phyloP scores from a whole-genome alignment of 1,140 invertebrate species.

The Lepidurus apus region DNA sequence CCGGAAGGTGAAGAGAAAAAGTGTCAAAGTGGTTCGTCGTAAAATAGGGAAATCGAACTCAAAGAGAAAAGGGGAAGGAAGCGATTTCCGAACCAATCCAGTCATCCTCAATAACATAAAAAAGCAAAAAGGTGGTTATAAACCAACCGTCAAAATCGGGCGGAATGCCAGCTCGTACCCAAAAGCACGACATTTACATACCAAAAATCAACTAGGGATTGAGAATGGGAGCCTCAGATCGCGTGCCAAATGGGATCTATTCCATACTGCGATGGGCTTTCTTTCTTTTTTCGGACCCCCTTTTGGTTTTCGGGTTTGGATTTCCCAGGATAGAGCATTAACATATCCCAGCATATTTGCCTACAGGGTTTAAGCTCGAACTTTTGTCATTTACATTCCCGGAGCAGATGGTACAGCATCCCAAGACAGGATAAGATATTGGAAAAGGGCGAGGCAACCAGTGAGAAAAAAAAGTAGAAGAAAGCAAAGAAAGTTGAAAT shows the following conservation, averaged over 20 bases:
- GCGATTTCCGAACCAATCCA: background rate
- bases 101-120: background rate
- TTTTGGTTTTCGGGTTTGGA: background rate
- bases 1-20: slow-evolving; percentile 34
- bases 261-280: background rate
- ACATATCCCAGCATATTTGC: background rate
- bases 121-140: background rate
- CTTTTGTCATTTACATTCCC: too few species aligned
- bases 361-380: background rate
- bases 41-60: background rate
- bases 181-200: background rate
- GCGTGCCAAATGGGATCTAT: slow-evolving; percentile 18
- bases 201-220: background rate
- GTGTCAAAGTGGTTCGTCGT: background rate
- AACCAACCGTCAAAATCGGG: background rate
- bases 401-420: background rate
- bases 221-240: background rate
- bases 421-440: background rate
- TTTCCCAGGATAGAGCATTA: background rate
- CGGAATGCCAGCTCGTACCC: background rate
- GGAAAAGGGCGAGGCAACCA: slow-evolving; percentile 8
- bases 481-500: background rate
- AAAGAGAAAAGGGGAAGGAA: background rate
- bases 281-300: background rate
- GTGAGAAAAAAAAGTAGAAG: slow-evolving; percentile 35